phyloP scores from a whole-genome alignment of 2,797 vertebrate genomes.

The Galagoides demidoff region DNA sequence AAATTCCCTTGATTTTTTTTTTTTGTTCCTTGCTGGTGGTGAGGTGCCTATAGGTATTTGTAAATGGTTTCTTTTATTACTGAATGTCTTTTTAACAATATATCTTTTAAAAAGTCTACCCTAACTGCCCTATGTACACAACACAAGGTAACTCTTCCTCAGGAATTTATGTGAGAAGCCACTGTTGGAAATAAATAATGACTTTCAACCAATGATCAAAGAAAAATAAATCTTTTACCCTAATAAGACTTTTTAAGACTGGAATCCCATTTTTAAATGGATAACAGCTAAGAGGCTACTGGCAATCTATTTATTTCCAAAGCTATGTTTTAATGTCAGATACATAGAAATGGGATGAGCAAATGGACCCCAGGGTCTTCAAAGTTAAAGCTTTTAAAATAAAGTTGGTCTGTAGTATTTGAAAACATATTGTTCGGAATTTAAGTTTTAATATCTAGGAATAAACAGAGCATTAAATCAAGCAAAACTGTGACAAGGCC shows the following conservation, averaged over 20 bases:
- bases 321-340: slow-evolving; percentile 81
- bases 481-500: slow-evolving; percentile 95
- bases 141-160: slow-evolving; percentile 80
- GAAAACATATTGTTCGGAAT: slow-evolving; percentile 90
- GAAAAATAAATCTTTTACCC: slow-evolving; percentile 89
- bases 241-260: slow-evolving; percentile 86
- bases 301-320: slow-evolving; percentile 83
- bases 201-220: slow-evolving; percentile 89
- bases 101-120: slow-evolving; percentile 81
- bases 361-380: slow-evolving; percentile 76
- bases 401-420: slow-evolving; percentile 85
- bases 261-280: slow-evolving; percentile 87
- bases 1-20: slow-evolving; percentile 71
- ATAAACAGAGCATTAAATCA: slow-evolving; percentile 99
- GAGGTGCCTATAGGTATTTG: slow-evolving; percentile 82
- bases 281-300: slow-evolving; percentile 85
- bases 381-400: slow-evolving; percentile 86
- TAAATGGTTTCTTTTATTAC: slow-evolving; percentile 75
- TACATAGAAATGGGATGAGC: slow-evolving; percentile 72
- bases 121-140: slow-evolving; percentile 65
- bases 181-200: slow-evolving; percentile 87
- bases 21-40: slow-evolving; percentile 54
- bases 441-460: slow-evolving; percentile 94
- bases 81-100: slow-evolving; percentile 71
- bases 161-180: slow-evolving; percentile 85